A percentile compares a stretch with the other conserved stretches of the same genome.
These are phyloP conservation scores for Cottoperca gobio DNA, from an alignment of 2,797 vertebrate genomes.

Conservation along the genomic window DNA sequence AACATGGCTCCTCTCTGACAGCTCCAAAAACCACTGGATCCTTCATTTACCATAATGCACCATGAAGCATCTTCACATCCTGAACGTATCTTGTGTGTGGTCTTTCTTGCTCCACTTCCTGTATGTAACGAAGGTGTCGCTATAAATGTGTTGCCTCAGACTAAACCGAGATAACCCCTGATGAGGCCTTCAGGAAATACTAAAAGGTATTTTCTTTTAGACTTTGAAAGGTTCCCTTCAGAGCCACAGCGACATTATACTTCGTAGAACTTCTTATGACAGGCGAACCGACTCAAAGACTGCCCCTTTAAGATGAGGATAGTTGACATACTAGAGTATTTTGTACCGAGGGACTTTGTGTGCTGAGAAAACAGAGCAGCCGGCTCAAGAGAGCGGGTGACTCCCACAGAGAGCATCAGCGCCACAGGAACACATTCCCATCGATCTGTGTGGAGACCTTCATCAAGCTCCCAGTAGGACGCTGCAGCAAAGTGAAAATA, in stretches of 20 bases:
- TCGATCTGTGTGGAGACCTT: slow-evolving; percentile 70
- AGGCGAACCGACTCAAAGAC: neutral
- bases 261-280: neutral
- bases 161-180: neutral
- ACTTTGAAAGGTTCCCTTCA: neutral
- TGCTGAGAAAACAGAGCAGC: slow-evolving; percentile 55
- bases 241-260: neutral
- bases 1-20: slow-evolving; percentile 19
- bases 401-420: slow-evolving; percentile 69
- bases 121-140: neutral
- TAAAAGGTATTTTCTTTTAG: too few relatives aligned
- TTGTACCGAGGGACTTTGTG: slow-evolving; percentile 27
- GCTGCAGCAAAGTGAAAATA: slow-evolving; percentile 64
- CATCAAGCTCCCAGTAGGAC: slow-evolving; percentile 68
- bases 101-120: neutral
- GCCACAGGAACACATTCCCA: slow-evolving; percentile 65
- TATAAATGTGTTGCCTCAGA: neutral
- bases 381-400: slow-evolving; percentile 46
- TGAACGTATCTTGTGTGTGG: neutral
- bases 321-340: neutral
- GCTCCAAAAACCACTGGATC: neutral
- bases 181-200: neutral
- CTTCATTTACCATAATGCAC: slow-evolving; percentile 4
- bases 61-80: neutral
- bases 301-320: neutral